Conservation (phyloP, 2,888 invertebrate species). For the Ichneumoninae sp. region DNA sequence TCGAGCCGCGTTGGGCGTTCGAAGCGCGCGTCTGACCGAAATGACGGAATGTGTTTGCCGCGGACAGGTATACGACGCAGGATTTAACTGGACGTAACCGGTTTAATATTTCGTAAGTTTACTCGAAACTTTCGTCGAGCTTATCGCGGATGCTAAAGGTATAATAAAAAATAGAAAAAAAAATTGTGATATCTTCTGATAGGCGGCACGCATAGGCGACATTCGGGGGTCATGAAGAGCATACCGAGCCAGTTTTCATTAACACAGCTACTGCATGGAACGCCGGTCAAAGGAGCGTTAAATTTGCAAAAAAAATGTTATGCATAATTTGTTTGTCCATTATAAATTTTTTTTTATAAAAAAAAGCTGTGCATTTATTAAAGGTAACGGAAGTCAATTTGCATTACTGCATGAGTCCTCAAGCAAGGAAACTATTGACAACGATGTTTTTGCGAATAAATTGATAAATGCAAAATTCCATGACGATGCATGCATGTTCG, state of each 20-base stretch:
- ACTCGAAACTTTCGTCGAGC: slow-evolving; percentile 17
- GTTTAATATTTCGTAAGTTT: slow-evolving; percentile 51
- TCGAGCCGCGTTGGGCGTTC: slow-evolving; percentile 34
- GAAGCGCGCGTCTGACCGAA: slow-evolving; percentile 20
- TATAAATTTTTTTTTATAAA: too few species aligned
- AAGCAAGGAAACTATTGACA: too few species aligned
- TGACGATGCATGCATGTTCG: too few species aligned
- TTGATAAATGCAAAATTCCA: too few species aligned
- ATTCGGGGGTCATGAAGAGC: background rate
- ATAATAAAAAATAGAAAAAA: background rate
- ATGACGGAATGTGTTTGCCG: slow-evolving; percentile 38
- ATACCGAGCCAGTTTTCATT: background rate
- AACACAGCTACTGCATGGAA: too few species aligned
- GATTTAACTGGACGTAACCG: slow-evolving; percentile 55
- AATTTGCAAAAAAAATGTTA: too few species aligned
- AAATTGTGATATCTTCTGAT: background rate
- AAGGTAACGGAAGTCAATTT: too few species aligned
- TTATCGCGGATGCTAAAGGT: slow-evolving; percentile 19
- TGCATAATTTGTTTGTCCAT: too few species aligned
- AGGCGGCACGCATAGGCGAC: background rate
- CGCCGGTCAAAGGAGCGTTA: too few species aligned
- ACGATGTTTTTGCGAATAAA: too few species aligned
- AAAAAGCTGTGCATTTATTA: too few species aligned
- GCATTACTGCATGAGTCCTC: too few species aligned
- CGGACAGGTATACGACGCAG: slow-evolving; percentile 32